A percentile compares a stretch with the other conserved stretches of the same genome.
These are phyloP conservation scores for Sarcophaga bullata DNA, from an alignment of 1,140 invertebrate species.

Conservation along the genomic window DNA sequence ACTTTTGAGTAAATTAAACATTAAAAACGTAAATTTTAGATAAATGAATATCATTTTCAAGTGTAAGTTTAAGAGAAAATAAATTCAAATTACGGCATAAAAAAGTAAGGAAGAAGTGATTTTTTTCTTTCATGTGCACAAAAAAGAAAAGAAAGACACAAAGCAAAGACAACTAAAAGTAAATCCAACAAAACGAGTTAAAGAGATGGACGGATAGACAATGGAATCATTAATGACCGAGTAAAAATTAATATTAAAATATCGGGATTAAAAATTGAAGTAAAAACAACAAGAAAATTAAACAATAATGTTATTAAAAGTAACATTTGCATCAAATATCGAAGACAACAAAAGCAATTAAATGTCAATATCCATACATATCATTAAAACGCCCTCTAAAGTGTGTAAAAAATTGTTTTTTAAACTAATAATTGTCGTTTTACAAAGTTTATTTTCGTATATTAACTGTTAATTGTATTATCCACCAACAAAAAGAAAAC, in stretches of 20 bases:
- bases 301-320: too few relatives aligned
- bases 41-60: neutral
- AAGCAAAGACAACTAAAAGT: neutral
- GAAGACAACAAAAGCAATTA: too few relatives aligned
- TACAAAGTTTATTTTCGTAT: too few relatives aligned
- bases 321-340: too few relatives aligned
- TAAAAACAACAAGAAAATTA: too few relatives aligned
- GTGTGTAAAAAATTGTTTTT: too few relatives aligned
- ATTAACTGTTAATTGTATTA: too few relatives aligned
- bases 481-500: too few relatives aligned
- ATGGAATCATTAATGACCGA: neutral
- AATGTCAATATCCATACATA: too few relatives aligned
- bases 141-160: neutral
- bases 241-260: neutral
- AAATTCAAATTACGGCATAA: neutral
- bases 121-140: conserved; percentile 13
- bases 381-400: too few relatives aligned
- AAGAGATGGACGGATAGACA: neutral
- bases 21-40: neutral
- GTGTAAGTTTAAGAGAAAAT: neutral
- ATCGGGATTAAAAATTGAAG: neutral
- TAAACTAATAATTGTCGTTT: too few relatives aligned
- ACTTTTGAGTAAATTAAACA: neutral
- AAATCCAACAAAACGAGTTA: conserved; percentile 16
- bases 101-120: neutral